Evolutionary conservation across 2,113 vertebrate genomes (phyloP), one percentile per base, ranked within the genome.

Genomic region (Mormyrus lacerda): DNA sequence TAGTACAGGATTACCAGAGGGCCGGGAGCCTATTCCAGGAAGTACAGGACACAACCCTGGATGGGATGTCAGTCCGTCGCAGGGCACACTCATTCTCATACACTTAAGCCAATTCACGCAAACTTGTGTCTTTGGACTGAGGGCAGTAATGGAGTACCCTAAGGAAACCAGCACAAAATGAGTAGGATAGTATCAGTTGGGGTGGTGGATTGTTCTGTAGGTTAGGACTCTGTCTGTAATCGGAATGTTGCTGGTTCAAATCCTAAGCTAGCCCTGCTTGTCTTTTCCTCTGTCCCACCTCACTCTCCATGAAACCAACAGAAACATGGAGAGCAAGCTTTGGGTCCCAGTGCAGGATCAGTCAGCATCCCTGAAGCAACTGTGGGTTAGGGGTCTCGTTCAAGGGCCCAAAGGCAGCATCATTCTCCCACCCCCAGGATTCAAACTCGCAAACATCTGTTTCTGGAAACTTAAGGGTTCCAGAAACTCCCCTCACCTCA

Each of bases 401-500:
- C 58, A 65, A 65, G 61, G 10, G 2, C n/a, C n/a, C 61, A 69
- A 69, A 31, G 9, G 61, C 61, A 69, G 61, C 61, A 69, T 27
- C 61, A 69, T 27, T 69, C n/a, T 69, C 61, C n/a, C 9, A 13
- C 10, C n/a, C n/a, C 61, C 61, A 69, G n/a, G 61, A 69, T 76
- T 76, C 73, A 76, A 73, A 73, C 27, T 73, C 7, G 7, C 55
- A n/a, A 58, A n/a, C 24, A 58, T 58, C 55, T 21, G 7, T 58
- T n/a, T 58, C 55, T 58, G 21, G 83, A 85, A 85, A 85, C 24
- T 8, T 88, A 65, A n/a, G 24, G 69, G 6, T 17, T 13, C 35
- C 4, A 10, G 39, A 39, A 86, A 31, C 42, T 82, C 89, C 76
- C 35, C 73, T 95, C 91, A 95, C 95, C 94, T 94, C 91, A 35